Conservation (phyloP, 2,797 vertebrate species). For the Chelmon rostratus region DNA sequence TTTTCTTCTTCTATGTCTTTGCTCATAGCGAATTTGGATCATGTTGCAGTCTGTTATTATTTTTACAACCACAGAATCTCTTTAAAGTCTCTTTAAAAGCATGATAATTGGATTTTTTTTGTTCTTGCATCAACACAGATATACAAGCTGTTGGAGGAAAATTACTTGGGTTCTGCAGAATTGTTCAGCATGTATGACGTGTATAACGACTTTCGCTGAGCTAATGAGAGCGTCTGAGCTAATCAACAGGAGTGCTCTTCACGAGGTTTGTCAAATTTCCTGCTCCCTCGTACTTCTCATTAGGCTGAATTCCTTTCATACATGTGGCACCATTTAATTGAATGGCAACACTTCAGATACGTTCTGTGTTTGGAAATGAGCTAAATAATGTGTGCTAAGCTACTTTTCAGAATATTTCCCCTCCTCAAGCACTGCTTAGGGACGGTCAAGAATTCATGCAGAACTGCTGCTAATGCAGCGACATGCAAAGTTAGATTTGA, state of each 20-base stretch:
- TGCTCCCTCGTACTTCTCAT: constrained; percentile 39
- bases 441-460: constrained; percentile 1
- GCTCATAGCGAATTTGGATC: constrained; percentile 44
- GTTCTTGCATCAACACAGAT: constrained; percentile 15
- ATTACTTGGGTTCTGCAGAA: constrained; percentile 14
- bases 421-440: constrained; percentile 8
- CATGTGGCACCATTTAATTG: constrained; percentile 41
- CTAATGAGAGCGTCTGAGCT: constrained; percentile 53
- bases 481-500: background rate
- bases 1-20: constrained; percentile 56
- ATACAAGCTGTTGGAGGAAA: background rate
- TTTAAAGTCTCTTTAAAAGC: constrained; percentile 29
- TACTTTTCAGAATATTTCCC: constrained; percentile 22
- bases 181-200: constrained; percentile 42
- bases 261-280: constrained; percentile 48
- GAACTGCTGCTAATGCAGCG: background rate
- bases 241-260: constrained; percentile 64
- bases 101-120: constrained; percentile 22
- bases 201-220: constrained; percentile 41
- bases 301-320: constrained; percentile 39
- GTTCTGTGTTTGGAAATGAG: constrained; percentile 34
- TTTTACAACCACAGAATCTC: constrained; percentile 33
- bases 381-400: constrained; percentile 10
- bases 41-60: constrained; percentile 55
- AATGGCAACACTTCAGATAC: constrained; percentile 43